Conservation (phyloP, 2,113 vertebrate genomes). For the Lepus americanus region DNA sequence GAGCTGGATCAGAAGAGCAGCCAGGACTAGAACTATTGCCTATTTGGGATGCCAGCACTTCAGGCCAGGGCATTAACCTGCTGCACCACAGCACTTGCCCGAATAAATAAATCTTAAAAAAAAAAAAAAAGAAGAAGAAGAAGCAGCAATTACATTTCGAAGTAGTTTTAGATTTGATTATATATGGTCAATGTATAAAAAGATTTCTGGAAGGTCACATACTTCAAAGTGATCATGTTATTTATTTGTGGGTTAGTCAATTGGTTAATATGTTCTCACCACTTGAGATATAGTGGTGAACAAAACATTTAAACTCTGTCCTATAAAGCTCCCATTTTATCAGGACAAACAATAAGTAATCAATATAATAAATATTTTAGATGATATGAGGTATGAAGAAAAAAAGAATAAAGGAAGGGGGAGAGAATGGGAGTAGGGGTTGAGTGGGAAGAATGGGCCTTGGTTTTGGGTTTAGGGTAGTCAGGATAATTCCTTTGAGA, state of each 20-base stretch:
- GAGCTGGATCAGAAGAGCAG: no score
- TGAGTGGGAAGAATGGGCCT: neutral
- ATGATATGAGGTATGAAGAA: neutral
- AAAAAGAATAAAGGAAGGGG: neutral
- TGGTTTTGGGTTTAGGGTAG: neutral
- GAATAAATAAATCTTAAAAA: no score
- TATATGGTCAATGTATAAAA: neutral
- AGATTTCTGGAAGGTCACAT: neutral
- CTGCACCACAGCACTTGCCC: no score
- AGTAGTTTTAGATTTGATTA: neutral
- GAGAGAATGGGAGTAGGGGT: neutral
- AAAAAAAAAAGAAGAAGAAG: no score
- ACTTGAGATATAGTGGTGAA: neutral
- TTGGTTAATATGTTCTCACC: neutral
- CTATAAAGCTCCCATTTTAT: neutral
- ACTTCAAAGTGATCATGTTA: neutral
- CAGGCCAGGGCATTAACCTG: no score
- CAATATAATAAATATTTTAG: neutral
- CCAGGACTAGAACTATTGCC: no score
- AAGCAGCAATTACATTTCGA: neutral
- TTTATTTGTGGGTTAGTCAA: neutral
- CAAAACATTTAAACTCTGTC: neutral
- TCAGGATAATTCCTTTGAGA: neutral
- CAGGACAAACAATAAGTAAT: neutral
- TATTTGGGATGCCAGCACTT: no score